Base-by-base conservation (phyloP, 2,888 invertebrate genomes). In the Orchestes rusci region DNA sequence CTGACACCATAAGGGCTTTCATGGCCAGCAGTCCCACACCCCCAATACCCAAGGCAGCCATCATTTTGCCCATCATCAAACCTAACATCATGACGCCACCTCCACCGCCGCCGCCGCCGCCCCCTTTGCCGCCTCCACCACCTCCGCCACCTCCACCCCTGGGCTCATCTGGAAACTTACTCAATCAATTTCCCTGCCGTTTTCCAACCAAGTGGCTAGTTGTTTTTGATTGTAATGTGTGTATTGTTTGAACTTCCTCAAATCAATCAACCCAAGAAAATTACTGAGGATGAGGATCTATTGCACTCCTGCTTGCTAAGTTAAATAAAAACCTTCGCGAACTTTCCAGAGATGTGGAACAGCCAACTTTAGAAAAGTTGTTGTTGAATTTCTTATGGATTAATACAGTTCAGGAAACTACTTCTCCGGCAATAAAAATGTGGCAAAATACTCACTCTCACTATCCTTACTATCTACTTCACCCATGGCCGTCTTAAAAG, bases 61-160 rank as follows among this genome's bases (percentile, higher is more conserved):
- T 67, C 61, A 82, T 80, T 64, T 86, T 87, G 43, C 82, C 84
- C 70, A 85, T 82, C 82, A 86, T 81, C 51, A 84, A 57, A 0
- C 82, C 84, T 56, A 84, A 66, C 40, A 78, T 54, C 57, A 77
- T 61, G 1, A 82, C 61, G 1, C 74, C 75, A 1, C 76, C 77
- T 3, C 74, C 70, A 3, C 76, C 69, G 44, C 70, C 69, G 7
- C 66, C 68, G 20, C 66, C 66, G 3, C 66, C 66, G 2, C 65
- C 62, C 2, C 64, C 65, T 3, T 69, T 64, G n/a, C 60, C 66
- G 4, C 68, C 77, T 7, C 73, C 77, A 5, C 53, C 47, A n/a
- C 51, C 50, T 15, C 52, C 53, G 7, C 51, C 47, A 58, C 54
- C 52, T 18, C 52, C 50, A 4, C 53, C 53, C 13, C 80, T 70